Base-by-base conservation (phyloP, 2,888 invertebrate species). In the Penaeus monodon region DNA sequence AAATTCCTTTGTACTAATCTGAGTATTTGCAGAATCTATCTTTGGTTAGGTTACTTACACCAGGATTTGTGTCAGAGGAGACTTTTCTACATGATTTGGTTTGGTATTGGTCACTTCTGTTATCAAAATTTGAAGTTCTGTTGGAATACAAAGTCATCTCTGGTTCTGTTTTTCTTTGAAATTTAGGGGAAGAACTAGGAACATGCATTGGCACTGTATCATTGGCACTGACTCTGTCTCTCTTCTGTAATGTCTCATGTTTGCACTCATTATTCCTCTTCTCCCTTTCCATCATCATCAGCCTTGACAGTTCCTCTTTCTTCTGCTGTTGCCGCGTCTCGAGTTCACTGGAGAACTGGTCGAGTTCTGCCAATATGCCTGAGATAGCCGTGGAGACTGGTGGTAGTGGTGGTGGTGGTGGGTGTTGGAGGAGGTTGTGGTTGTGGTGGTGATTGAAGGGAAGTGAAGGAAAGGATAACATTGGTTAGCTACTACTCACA, bases 311-410 rank as follows among this genome's bases (percentile, higher is more conserved):
- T n/a, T 80, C 84, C 38, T 82, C 88, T 74, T 83, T 38, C 76
- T 83, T 79, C 68, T 83, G 33, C 24, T 66, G 80, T 49, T 82
- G 73, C 33, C 82, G 66, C 4, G 70, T 29, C 10, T 74, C 79
- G 0, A 85, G 73, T 76, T 88, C 85, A 66, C 81, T 65, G 22
- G 87, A 85, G 68, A 83, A 89, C 29, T 82, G 78, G 49, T 89
- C 83, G 24, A 89, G 83, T 79, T 89, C 89, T n/a, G 87, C 82
- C 65, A 89, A 70, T 29, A 89, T 89, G 20, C 87, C 89, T 63
- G 89, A 89, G 27, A 89, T 89, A 17, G 89, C 89, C 44, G 89
- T 89, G 27, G 89, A 87, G 57, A 89, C 89, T 89, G 80, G 44
- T 44, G 76, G 77, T 38, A 33, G 80, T 81, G 66, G 38, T 81